Evolutionary conservation across 2,888 invertebrate species (phyloP).

Genomic region (Lycia hirtaria): DNA sequence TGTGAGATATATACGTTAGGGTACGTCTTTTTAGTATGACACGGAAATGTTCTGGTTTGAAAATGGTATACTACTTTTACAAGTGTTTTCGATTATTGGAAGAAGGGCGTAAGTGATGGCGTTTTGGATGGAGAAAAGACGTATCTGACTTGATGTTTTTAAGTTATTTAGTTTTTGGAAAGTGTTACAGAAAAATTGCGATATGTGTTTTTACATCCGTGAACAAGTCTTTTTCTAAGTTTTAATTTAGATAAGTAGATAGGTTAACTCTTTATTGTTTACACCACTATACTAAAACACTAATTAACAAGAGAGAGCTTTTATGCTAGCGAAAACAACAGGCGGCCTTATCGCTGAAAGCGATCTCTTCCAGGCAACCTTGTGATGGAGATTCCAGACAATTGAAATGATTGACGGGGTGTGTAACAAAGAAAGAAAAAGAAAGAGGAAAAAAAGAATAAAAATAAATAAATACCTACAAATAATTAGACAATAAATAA

Average conservation of each 20-base stretch:
- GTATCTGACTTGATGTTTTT: slow-evolving; percentile 31
- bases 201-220: slow-evolving; percentile 31
- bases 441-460: too few relatives aligned
- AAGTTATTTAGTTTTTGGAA: slow-evolving; percentile 50
- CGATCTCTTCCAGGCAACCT: too few relatives aligned
- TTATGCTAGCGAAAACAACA: too few relatives aligned
- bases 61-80: slow-evolving; percentile 74
- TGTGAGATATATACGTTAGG: slow-evolving; percentile 44
- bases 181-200: slow-evolving; percentile 49
- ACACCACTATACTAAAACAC: too few relatives aligned
- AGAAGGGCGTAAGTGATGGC: slow-evolving; percentile 50
- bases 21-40: slow-evolving; percentile 51
- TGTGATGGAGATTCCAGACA: too few relatives aligned
- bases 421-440: too few relatives aligned
- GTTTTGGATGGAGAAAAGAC: slow-evolving; percentile 30
- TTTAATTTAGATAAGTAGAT: neutral
- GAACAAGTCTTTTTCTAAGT: slow-evolving; percentile 27
- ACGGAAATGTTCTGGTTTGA: slow-evolving; percentile 57
- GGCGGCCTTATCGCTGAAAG: too few relatives aligned
- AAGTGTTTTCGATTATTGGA: slow-evolving; percentile 21
- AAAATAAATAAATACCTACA: too few relatives aligned
- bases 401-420: too few relatives aligned
- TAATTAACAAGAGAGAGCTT: too few relatives aligned
- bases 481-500: too few relatives aligned
- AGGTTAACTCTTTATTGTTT: neutral